A percentile compares a stretch with the other conserved stretches of the same genome.
phyloP scores from a whole-genome alignment of 2,113 vertebrate genomes.

The human (Homo sapiens) region GRCh38 chr11:76971001-76971500 shows the following conservation, averaged over 20 bases:
- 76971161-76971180: background rate
- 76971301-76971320: too few species aligned
- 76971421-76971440: too few species aligned
- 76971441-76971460: too few species aligned
- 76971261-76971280: too few species aligned
- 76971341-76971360: too few species aligned
- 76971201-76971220: background rate
- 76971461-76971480: too few species aligned
- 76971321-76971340: too few species aligned
- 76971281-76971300: too few species aligned
- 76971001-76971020: background rate
- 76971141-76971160: background rate
- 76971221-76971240: background rate
- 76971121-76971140: background rate
- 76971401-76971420: accelerated
- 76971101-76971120: background rate
- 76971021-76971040: background rate
- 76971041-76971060: background rate
- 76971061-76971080: background rate
- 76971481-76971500: too few species aligned
- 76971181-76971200: background rate
- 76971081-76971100: background rate
- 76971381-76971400: too few species aligned
- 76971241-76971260: background rate
- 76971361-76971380: too few species aligned